These are phyloP conservation scores for Stegostoma tigrinum DNA, from an alignment of 2,113 vertebrate species.

Conservation along the genomic window DNA sequence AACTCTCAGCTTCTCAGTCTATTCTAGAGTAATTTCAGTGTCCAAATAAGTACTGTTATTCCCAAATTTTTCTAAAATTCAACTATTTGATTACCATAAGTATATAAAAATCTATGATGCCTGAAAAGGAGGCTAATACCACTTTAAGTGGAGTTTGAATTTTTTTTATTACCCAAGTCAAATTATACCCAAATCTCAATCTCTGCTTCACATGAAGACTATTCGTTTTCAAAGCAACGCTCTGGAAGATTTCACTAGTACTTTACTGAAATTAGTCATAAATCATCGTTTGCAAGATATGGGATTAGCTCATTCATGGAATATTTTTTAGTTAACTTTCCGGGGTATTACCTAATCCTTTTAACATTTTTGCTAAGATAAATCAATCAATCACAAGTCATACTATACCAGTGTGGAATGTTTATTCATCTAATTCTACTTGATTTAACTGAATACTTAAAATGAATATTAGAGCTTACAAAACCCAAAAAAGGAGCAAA, in stretches of 20 bases:
- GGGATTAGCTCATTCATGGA: background rate
- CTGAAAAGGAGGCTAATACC: slow-evolving; percentile 40
- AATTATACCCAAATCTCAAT: background rate
- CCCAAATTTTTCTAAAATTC: slow-evolving; percentile 29
- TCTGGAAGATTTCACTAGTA: background rate
- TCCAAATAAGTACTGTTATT: background rate
- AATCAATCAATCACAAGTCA: background rate
- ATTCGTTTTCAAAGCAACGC: background rate
- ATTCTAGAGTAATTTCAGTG: background rate
- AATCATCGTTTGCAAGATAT: background rate
- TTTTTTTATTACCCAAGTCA: background rate
- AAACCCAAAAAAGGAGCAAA: too few species aligned
- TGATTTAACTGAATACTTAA: background rate
- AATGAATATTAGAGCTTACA: too few species aligned
- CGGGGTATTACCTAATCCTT: background rate
- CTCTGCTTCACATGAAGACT: background rate
- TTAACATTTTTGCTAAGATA: background rate
- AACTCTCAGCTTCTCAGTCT: background rate
- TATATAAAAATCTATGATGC: slow-evolving; percentile 36
- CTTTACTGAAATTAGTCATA: background rate
- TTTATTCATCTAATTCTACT: background rate
- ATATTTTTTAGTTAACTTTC: background rate
- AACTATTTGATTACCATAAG: slow-evolving; percentile 27
- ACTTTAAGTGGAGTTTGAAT: background rate
- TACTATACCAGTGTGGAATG: too few species aligned